Evolutionary conservation across 2,888 invertebrate genomes (phyloP), one percentile per base, ranked within the genome.

Genomic region (Nymphalis urticae): DNA sequence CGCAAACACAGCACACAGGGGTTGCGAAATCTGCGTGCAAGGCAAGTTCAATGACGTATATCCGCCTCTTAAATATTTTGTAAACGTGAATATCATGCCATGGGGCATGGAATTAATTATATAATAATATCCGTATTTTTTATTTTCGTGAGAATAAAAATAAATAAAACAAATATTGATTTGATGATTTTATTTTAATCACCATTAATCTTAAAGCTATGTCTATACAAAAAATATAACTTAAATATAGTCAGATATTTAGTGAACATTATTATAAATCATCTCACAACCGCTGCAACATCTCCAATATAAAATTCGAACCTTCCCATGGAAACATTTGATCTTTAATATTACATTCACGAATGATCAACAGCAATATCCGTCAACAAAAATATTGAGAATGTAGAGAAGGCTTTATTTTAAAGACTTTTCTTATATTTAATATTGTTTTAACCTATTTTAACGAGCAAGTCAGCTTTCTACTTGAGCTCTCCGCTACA

Each of bases 241-340:
- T 90, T 92, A 90, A 82, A 85, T 86, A 87, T 90, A 89, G 85
- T 90, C 85, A 88, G 89, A 91, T 90, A 89, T 89, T 89, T 91
- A 91, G 88, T 90, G 89, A 92, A 91, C 90, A 89, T 90, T 83
- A 85, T 85, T 86, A 91, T 91, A 91, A 87, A 92, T 90, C 91
- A 89, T 91, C 90, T 92, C 92, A 92, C 92, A 92, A 92, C 92
- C 92, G 83, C 91, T 86, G 89, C 92, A 92, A 92, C 92, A 88
- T 85, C 80, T 82, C 82, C 85, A 74, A 82, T 83, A 86, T 72
- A 86, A 87, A 82, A 87, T 83, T 84, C 87, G 82, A 87, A 86
- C 83, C 85, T 82, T 82, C 83, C 78, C 84, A 88, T 85, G 87
- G 80, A 88, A 85, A 86, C 82, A 87, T 82, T 56, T 82, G 80